phyloP scores from a whole-genome alignment of 2,888 invertebrate genomes.

The Dicycla oo region DNA sequence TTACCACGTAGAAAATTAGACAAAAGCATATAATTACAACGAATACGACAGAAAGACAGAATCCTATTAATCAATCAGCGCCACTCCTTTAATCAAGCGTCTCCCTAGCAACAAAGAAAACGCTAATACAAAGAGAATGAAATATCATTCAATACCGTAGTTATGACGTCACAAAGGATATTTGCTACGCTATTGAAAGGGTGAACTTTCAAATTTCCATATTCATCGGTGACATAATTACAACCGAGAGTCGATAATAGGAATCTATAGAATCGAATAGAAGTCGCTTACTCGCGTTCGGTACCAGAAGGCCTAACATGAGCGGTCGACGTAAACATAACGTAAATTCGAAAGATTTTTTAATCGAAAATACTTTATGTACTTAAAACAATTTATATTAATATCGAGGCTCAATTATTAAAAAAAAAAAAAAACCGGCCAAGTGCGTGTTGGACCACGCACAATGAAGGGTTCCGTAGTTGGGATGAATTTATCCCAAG shows the following conservation, averaged over 20 bases:
- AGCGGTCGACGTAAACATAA: no score
- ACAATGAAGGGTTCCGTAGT: no score
- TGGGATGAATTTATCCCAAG: no score
- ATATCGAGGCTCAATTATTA: no score
- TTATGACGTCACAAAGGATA: constrained; percentile 22
- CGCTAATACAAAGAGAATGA: background rate
- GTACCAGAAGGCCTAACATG: no score
- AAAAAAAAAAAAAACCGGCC: no score
- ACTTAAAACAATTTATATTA: no score
- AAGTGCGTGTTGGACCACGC: no score
- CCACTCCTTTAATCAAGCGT: constrained; percentile 20
- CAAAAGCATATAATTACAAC: background rate
- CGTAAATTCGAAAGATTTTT: no score
- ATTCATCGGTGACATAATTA: constrained; percentile 41
- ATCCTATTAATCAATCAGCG: background rate
- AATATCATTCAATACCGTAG: constrained; percentile 3
- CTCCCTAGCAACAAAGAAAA: background rate
- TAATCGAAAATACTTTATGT: no score
- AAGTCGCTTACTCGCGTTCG: background rate
- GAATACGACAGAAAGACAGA: background rate
- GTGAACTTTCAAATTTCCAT: constrained; percentile 38
- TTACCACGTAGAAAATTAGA: background rate
- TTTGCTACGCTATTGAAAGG: constrained; percentile 31
- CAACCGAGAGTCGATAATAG: constrained; percentile 13
- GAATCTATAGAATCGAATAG: background rate